Evolutionary conservation across 2,797 vertebrate genomes (phyloP), one percentile per base, ranked within the genome.

Genomic region (Falco concolor): DNA sequence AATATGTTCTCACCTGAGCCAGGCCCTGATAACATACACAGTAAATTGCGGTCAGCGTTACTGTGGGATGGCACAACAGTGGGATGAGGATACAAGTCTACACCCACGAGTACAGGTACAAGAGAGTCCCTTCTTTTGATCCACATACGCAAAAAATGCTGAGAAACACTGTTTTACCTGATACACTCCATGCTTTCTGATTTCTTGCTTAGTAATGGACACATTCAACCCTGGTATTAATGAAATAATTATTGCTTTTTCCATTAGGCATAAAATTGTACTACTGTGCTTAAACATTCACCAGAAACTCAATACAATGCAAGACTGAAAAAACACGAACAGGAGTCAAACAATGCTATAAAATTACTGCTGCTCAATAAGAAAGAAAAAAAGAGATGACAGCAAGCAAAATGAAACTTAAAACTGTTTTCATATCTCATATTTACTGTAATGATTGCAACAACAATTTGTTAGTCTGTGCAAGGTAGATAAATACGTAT

Each of bases 291-390:
- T 57, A 30, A 40, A 59, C 2, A 73, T 45, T 82, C 63, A 72
- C 57, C 86, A 84, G 93, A 69, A 93, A 92, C 76, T 79, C 89
- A 61, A 84, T 63, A 78, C 34, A 60, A 91, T 6, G 44, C 32
- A 52, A 73, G 42, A 38, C 15, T 18, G 38, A 40, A 56, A 87
- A 38, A 81, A 68, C 91, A 2, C 0, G 1, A 90, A 32, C 34
- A 4, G 78, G 63, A 96, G 80, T 64, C 70, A 84, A 85, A 95
- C 89, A 89, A 88, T 10, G 68, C 77, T 79, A 92, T 94, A 91
- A 90, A 93, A 96, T 91, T 88, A 95, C 90, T 67, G 88, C 93
- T 73, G 70, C 83, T 93, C 95, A 84, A 93, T 93, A 87, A 95
- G 93, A 76, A 60, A 92, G n/a, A 77, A 42, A 68, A 73, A 92